Evolutionary conservation across 2,113 vertebrate species (phyloP), one percentile per base, ranked within the genome.

Genomic region (Siniperca chuatsi): DNA sequence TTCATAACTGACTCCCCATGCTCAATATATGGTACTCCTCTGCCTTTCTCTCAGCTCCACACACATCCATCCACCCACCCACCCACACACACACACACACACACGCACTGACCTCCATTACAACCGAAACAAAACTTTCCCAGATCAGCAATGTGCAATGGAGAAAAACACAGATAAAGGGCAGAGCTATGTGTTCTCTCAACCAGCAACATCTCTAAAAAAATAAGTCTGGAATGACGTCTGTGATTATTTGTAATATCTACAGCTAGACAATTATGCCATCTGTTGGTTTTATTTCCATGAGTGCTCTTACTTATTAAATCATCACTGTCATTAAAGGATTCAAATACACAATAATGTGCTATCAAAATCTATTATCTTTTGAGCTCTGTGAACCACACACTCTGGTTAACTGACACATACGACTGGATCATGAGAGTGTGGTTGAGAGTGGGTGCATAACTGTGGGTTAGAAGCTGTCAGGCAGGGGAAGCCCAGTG

Each of bases 41-140:
- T 88, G 81, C 75, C 13, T 3, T 55, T 81, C 79, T 87, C 86
- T 85, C 91, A 87, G 42, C 74, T 74, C 72, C 64, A n/a, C 23
- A 55, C 58, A 62, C 52, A 68, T 42, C 48, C 40, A 68, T 42
- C 48, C 40, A 75, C 85, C 74, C 74, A 71, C 78, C 79, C 79
- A 79, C 79, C 75, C 33, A 64, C 85, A 84, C 66, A 82, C 72
- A 79, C 75, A 69, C 77, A 78, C 33, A 64, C 85, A 84, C 66
- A 82, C 72, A 79, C 75, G 67, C 77, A 60, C 55, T 94, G 94
- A 94, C 94, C 95, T 96, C 94, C 90, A 93, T 95, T 94, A 92
- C 82, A 89, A 90, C 58, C 61, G 82, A 92, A 96, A 93, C 92
- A 94, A 94, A 90, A 91, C 86, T 92, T 95, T 94, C 93, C 92